These are phyloP conservation scores for Brachypalpus laphriformis DNA, from an alignment of 2,888 invertebrate species.

Conservation along the genomic window DNA sequence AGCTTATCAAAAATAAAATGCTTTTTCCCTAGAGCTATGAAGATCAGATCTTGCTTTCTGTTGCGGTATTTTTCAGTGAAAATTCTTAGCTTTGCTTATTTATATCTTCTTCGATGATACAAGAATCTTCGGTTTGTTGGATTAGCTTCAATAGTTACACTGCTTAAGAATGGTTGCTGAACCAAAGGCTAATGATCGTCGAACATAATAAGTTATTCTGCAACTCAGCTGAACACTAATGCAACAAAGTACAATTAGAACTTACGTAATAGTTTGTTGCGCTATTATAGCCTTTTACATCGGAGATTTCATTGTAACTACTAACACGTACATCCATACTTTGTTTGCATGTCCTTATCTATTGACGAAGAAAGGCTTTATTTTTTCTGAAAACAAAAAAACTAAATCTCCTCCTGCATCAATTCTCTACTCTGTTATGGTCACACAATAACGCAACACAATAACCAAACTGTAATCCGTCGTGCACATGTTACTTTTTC, in stretches of 20 bases:
- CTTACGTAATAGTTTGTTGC: background rate
- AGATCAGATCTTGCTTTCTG: too few relatives aligned
- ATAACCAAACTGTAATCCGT: constrained; percentile 25
- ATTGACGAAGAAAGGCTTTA: background rate
- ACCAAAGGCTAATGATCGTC: too few relatives aligned
- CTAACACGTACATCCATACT: background rate
- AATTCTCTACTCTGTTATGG: constrained; percentile 15
- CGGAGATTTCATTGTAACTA: background rate
- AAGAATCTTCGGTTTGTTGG: too few relatives aligned
- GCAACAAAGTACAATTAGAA: background rate
- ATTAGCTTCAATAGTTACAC: too few relatives aligned
- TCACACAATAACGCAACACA: constrained; percentile 41
- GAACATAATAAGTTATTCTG: too few relatives aligned
- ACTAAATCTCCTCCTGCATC: constrained; percentile 4
- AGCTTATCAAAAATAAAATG: too few relatives aligned
- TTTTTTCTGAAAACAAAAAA: background rate
- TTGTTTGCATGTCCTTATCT: constrained; percentile 20
- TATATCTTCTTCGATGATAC: too few relatives aligned
- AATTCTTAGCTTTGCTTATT: too few relatives aligned
- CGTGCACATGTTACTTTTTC: constrained; percentile 42
- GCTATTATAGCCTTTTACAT: background rate
- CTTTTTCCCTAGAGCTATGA: too few relatives aligned
- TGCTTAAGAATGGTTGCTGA: too few relatives aligned
- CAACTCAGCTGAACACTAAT: too few relatives aligned
- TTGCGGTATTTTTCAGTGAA: too few relatives aligned